Evolutionary conservation across 2,888 invertebrate species (phyloP), one percentile per base, ranked within the genome.

Genomic region (Gari tellinella): DNA sequence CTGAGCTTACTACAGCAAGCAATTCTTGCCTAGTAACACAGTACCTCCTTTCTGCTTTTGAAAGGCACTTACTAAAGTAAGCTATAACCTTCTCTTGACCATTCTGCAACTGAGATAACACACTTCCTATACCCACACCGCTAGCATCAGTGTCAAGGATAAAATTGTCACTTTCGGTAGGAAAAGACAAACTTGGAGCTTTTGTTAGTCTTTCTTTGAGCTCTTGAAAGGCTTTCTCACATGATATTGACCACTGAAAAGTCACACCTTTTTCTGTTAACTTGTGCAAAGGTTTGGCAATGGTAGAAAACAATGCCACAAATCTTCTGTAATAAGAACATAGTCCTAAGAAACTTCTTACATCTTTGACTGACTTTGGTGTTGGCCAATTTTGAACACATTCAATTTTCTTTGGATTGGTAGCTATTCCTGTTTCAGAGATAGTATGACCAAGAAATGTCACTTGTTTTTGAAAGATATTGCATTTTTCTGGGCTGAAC

Each of bases 231-330:
- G 75, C 49, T 5, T 1, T 25, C 14, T 82, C 43, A 21, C 52
- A 41, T 14, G 15, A 60, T n/a, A 52, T 67, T 51, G 67, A 51
- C 80, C 80, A 83, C 0, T 62, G 15, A 57, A 82, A 80, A 10
- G 21, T 19, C 1, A 0, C 17, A 4, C 41, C 25, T 21, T 51
- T 60, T n/a, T n/a, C n/a, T n/a, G n/a, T n/a, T n/a, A n/a, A n/a
- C n/a, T n/a, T n/a, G n/a, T n/a, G n/a, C n/a, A 85, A 45, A 1
- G 80, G 83, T 19, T 63, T 52, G 0, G 83, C 81, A 12, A 83
- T 72, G 4, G 41, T 43, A 1, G 80, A 48, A 61, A 78, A 85
- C 1, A 57, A 17, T 17, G 38, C 26, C 2, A 84, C 61, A 56
- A 77, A 85, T 21, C 52, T 26, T 15, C 61, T 2, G 43, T 68